Percentiles rank a stretch among this genome's conserved stretches.
Evolutionary conservation across 2,888 invertebrate genomes (phyloP).

Genomic region (Incurvaria masculella): DNA sequence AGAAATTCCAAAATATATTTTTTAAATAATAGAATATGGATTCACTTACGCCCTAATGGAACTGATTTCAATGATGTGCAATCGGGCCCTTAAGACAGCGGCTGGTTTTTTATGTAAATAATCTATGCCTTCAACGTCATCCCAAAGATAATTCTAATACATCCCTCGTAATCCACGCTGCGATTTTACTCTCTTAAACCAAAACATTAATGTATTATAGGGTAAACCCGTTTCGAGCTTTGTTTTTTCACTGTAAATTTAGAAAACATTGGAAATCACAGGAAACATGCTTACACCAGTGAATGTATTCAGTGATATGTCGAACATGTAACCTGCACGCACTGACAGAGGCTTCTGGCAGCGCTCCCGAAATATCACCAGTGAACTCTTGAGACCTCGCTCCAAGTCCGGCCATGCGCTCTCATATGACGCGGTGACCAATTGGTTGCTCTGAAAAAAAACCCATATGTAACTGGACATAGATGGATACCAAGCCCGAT

Average conservation of each 20-base stretch:
- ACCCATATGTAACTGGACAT: too few species aligned
- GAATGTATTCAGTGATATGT: slow-evolving; percentile 48
- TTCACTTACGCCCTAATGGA: slow-evolving; percentile 7
- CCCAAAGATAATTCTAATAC: slow-evolving; percentile 11
- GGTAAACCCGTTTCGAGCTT: too few species aligned
- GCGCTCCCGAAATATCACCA: slow-evolving; percentile 46
- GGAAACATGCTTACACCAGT: slow-evolving; percentile 47
- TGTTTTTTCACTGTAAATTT: background rate
- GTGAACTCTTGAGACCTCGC: slow-evolving; percentile 29
- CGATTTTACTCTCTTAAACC: slow-evolving; percentile 13
- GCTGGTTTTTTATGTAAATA: slow-evolving; percentile 14
- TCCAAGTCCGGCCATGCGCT: slow-evolving; percentile 44
- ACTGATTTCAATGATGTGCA: slow-evolving; percentile 6
- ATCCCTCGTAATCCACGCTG: too few species aligned
- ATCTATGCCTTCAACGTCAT: slow-evolving; percentile 15
- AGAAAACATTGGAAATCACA: too few species aligned
- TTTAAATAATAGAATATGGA: too few species aligned
- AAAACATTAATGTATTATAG: background rate
- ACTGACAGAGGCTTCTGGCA: slow-evolving; percentile 49
- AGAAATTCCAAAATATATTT: too few species aligned
- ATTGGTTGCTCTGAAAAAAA: slow-evolving; percentile 42
- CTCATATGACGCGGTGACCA: slow-evolving; percentile 50
- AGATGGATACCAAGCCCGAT: too few species aligned
- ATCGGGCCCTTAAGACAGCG: slow-evolving; percentile 5
- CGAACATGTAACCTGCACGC: slow-evolving; percentile 53